These are phyloP conservation scores for Alces alces DNA, from an alignment of 2,113 vertebrate genomes.

Conservation along the genomic window DNA sequence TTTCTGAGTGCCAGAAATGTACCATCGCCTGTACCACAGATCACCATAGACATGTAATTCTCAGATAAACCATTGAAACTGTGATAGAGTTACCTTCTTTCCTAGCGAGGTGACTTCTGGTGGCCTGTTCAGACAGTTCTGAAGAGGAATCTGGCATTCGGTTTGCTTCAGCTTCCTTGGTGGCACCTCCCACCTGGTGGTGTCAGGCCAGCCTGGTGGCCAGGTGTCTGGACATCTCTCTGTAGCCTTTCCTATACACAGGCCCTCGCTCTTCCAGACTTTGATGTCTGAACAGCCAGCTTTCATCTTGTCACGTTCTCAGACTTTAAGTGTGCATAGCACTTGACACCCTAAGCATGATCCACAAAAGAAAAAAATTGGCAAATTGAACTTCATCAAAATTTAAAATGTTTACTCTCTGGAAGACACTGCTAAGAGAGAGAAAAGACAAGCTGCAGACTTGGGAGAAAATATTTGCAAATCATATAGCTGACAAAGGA, in stretches of 20 bases:
- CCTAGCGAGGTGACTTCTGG: neutral
- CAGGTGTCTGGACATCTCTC: neutral
- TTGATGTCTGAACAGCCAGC: neutral
- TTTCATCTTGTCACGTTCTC: neutral
- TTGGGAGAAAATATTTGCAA: no score
- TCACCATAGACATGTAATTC: neutral
- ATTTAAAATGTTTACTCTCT: neutral
- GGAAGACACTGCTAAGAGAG: neutral
- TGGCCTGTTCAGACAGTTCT: neutral
- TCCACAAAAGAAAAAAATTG: neutral
- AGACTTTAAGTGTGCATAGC: no score
- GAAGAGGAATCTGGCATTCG: neutral
- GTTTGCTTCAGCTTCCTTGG: neutral
- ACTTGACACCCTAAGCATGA: neutral
- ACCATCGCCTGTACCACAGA: neutral
- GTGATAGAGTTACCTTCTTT: neutral
- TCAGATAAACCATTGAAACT: neutral
- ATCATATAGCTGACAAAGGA: neutral
- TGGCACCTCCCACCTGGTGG: neutral
- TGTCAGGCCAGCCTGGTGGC: neutral
- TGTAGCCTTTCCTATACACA: neutral
- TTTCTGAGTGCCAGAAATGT: neutral
- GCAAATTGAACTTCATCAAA: no score
- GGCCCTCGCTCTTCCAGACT: neutral
- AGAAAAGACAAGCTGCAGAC: neutral